A percentile compares a stretch with the other conserved stretches of the same genome.
Conservation (phyloP, 2,113 vertebrate species). For the Pardalotus punctatus region DNA sequence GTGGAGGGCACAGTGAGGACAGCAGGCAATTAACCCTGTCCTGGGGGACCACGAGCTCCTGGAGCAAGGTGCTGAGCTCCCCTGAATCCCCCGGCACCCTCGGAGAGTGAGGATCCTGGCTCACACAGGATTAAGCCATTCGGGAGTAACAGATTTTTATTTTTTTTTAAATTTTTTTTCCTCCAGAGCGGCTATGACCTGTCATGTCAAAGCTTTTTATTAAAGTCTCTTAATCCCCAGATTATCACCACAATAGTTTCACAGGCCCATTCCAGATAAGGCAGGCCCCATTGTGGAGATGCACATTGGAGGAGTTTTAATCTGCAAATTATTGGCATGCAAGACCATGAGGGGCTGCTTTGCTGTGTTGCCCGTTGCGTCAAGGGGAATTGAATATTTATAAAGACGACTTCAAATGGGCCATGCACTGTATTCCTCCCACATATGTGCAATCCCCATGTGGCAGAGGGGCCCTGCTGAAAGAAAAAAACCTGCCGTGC, state of each 20-base stretch:
- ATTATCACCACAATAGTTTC: conserved; percentile 60
- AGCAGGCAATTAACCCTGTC: neutral
- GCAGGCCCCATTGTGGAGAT: conserved; percentile 31
- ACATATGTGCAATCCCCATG: neutral
- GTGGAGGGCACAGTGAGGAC: neutral
- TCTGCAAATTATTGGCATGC: conserved; percentile 57
- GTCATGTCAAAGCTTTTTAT: conserved; percentile 60
- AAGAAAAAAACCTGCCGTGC: neutral
- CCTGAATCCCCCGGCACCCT: neutral
- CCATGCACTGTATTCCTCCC: conserved; percentile 3
- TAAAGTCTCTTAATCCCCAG: conserved; percentile 65
- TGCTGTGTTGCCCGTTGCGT: neutral
- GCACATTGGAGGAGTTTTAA: conserved; percentile 37
- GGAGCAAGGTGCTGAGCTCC: neutral
- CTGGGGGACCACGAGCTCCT: neutral
- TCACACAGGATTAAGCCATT: conserved; percentile 24
- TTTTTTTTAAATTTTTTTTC: neutral
- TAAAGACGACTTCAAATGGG: conserved; percentile 41
- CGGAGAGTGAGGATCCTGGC: neutral
- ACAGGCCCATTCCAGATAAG: conserved; percentile 41
- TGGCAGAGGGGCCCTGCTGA: neutral
- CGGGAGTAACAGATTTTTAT: conserved; percentile 30
- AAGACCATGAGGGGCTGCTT: conserved; percentile 32
- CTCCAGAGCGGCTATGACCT: neutral
- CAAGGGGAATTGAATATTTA: conserved; percentile 51